Conservation (phyloP, 2,797 vertebrate species). For the Gephyroberyx darwinii region DNA sequence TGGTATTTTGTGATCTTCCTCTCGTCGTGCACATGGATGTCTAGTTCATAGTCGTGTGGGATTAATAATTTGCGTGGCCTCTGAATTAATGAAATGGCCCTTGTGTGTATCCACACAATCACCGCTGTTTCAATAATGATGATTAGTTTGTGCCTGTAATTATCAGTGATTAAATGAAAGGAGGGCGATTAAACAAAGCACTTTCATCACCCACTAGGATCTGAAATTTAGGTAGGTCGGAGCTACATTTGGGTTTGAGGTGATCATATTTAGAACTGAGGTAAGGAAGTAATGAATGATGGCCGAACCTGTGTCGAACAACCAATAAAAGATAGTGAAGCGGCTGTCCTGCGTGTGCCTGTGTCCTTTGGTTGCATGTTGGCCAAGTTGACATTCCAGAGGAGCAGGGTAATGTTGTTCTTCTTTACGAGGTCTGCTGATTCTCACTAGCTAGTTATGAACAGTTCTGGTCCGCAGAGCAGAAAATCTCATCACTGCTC, state of each 20-base stretch:
- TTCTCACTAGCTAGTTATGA: slow-evolving; percentile 78
- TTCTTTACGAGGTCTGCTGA: slow-evolving; percentile 80
- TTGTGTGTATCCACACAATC: slow-evolving; percentile 50
- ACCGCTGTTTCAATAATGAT: slow-evolving; percentile 62
- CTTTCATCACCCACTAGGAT: slow-evolving; percentile 72
- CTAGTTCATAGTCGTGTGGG: slow-evolving; percentile 38
- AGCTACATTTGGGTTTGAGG: slow-evolving; percentile 23
- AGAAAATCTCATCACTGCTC: slow-evolving; percentile 76
- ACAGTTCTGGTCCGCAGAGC: slow-evolving; percentile 73
- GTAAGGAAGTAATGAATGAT: slow-evolving; percentile 23
- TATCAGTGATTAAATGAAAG: slow-evolving; percentile 62
- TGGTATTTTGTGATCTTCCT: slow-evolving; percentile 4
- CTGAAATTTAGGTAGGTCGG: slow-evolving; percentile 41
- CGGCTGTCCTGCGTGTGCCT: slow-evolving; percentile 51
- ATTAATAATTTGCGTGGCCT: slow-evolving; percentile 68
- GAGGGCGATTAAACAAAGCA: slow-evolving; percentile 73
- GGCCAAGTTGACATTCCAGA: slow-evolving; percentile 83
- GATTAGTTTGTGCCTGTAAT: slow-evolving; percentile 73
- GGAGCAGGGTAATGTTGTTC: slow-evolving; percentile 78
- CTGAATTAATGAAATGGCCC: slow-evolving; percentile 72
- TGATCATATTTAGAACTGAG: slow-evolving; percentile 22
- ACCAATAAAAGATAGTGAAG: slow-evolving; percentile 49
- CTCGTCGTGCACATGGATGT: slow-evolving; percentile 21
- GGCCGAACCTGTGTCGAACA: slow-evolving; percentile 32
- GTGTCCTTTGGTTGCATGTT: slow-evolving; percentile 70